These are phyloP conservation scores for Xenentodon cancila DNA, from an alignment of 2,797 vertebrate genomes.

Conservation along the genomic window DNA sequence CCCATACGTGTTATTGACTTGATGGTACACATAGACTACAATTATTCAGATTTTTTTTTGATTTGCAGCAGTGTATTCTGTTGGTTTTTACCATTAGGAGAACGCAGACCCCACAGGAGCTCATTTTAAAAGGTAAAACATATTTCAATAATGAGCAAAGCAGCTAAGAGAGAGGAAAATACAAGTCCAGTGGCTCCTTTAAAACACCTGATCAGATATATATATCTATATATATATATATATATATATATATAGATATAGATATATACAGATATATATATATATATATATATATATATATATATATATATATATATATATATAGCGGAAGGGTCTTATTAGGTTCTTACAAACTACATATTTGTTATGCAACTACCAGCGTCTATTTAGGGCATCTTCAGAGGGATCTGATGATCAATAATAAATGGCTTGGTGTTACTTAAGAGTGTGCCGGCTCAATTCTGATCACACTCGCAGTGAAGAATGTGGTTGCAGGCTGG, in stretches of 20 bases:
- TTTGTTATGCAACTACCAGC: slow-evolving; percentile 45
- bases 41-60: too few species aligned
- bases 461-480: slow-evolving; percentile 31
- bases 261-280: too few species aligned
- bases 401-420: slow-evolving; percentile 65
- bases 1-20: too few species aligned
- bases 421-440: slow-evolving; percentile 62
- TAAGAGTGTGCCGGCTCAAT: slow-evolving; percentile 46
- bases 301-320: too few species aligned
- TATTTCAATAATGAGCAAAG: neutral
- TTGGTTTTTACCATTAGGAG: neutral
- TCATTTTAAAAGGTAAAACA: neutral
- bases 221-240: too few species aligned
- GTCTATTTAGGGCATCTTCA: slow-evolving; percentile 68
- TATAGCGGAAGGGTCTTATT: slow-evolving; percentile 19
- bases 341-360: slow-evolving; percentile 22
- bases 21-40: too few species aligned
- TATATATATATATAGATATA: too few species aligned
- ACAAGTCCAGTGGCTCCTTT: neutral
- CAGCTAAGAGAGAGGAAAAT: neutral
- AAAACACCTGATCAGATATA: neutral
- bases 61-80: neutral
- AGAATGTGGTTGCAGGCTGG: neutral
- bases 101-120: neutral
- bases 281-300: too few species aligned